A percentile compares a stretch with the other conserved stretches of the same genome.
Conservation (phyloP, 30 jellyfish, hydroid and myxozoan genomes). For the Nemopilema nomurai region DNA sequence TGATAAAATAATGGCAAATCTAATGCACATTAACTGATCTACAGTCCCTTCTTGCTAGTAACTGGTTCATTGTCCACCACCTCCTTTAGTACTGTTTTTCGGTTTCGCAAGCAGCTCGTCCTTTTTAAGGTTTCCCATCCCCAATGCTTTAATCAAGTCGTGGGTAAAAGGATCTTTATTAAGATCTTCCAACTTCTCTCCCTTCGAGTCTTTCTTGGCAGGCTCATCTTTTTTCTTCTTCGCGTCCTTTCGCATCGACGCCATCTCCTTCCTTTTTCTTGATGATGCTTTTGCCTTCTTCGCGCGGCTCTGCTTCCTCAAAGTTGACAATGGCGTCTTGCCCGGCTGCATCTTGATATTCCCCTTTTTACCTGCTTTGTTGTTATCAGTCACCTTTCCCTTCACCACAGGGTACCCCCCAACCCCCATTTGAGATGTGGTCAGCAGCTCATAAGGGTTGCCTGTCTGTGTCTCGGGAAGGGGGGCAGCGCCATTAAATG, state of each 20-base stretch:
- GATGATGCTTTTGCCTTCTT: background rate
- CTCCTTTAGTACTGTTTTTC: background rate
- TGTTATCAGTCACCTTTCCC: background rate
- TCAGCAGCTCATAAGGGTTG: conserved; percentile 43
- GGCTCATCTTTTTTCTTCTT: background rate
- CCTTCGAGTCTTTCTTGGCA: background rate
- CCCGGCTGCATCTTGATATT: background rate
- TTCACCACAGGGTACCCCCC: conserved; percentile 28
- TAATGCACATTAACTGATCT: too few relatives aligned
- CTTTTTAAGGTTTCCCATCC: conserved; percentile 39
- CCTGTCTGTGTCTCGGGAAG: conserved; percentile 8
- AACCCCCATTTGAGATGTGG: conserved; percentile 25
- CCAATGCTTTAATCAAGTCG: conserved; percentile 38
- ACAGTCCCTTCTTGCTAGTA: background rate
- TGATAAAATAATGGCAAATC: too few relatives aligned
- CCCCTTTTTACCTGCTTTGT: conserved; percentile 33
- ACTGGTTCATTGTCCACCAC: background rate
- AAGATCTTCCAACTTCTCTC: background rate
- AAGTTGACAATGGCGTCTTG: background rate
- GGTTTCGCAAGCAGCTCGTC: background rate
- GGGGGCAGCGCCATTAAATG: conserved; percentile 10
- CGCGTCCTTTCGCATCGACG: too few relatives aligned
- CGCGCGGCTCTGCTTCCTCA: background rate
- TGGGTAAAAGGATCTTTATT: conserved; percentile 13
- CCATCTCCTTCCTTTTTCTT: background rate